phyloP scores from a whole-genome alignment of 2,797 vertebrate genomes.

The Pelodytes ibericus region DNA sequence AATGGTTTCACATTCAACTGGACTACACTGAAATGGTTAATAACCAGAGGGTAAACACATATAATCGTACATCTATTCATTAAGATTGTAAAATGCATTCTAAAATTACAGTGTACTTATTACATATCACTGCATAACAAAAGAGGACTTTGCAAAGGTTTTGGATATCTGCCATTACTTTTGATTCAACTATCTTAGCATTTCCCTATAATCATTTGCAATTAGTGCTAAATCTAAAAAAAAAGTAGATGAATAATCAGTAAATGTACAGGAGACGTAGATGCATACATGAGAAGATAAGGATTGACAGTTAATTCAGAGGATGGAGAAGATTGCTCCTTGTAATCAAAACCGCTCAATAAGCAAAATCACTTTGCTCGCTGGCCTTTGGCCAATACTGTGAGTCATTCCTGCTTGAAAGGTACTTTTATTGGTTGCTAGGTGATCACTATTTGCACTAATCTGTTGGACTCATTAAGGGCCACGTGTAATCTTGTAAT shows the following conservation, averaged over 20 bases:
- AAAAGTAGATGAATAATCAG: not conserved
- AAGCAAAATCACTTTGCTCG: constrained; percentile 7
- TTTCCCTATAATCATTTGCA: not conserved
- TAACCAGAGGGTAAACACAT: not conserved
- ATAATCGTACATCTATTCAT: constrained; percentile 3
- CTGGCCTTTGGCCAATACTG: constrained; percentile 3
- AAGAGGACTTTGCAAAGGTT: not conserved
- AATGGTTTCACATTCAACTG: no score
- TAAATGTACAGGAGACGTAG: not conserved
- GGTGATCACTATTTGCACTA: constrained; percentile 10
- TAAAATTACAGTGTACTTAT: not conserved
- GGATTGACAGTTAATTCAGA: constrained; percentile 3
- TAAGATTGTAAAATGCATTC: not conserved
- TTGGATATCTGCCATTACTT: not conserved
- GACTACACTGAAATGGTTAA: not conserved
- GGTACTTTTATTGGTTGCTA: constrained; percentile 2
- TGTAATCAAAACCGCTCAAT: constrained; percentile 12
- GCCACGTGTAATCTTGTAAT: not conserved
- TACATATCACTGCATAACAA: not conserved
- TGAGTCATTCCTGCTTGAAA: constrained; percentile 15
- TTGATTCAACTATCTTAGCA: not conserved
- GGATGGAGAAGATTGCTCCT: not conserved
- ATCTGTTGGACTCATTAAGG: not conserved
- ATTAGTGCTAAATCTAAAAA: not conserved
- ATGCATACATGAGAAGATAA: not conserved